These are phyloP conservation scores for sheep (Ovis aries) DNA, from an alignment of 2,113 vertebrate species.

Conservation along the genomic window ARS-UI_Ramb_v3.0 NC_056069.1:56287001-56287500, in stretches of 20 bases:
- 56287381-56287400: neutral
- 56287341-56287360: too few species aligned
- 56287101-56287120: neutral
- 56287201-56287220: neutral
- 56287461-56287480: neutral
- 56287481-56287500: neutral
- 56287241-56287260: too few species aligned
- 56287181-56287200: neutral
- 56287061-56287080: neutral
- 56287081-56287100: constrained; percentile 28
- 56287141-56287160: neutral
- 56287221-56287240: neutral
- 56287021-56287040: neutral
- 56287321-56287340: too few species aligned
- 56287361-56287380: neutral
- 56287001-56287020: constrained; percentile 9
- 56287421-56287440: neutral
- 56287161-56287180: neutral
- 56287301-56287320: too few species aligned
- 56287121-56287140: neutral
- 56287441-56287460: neutral
- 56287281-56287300: too few species aligned
- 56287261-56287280: too few species aligned
- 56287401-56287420: neutral
- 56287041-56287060: constrained; percentile 3